Evolutionary conservation across 1,140 invertebrate species (phyloP), one percentile per base, ranked within the genome.

Genomic region (Nephila pilipes): DNA sequence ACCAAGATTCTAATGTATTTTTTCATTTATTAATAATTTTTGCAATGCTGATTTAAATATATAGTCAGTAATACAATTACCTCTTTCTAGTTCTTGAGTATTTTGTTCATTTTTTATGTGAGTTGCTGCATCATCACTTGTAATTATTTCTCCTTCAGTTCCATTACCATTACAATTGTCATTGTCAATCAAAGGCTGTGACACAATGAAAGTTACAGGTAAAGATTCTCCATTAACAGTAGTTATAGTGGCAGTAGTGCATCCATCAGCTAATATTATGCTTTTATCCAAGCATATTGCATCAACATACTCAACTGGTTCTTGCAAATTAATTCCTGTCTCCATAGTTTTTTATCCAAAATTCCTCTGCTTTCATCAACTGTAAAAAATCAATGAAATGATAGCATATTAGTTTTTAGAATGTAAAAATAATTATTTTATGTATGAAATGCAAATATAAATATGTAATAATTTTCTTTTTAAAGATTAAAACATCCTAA

Each of bases 121-220:
- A 36, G 16, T 65, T 20, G 58, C 22, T 16, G 38, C 63, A 92
- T 38, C 18, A n/a, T 75, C 60, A 46, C 46, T 38, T 32, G 36
- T 57, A 22, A 80, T 54, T n/a, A 58, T 65, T 38, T 75, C 63
- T 80, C 85, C 60, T 18, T 87, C 54, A 18, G 65, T 10, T 38
- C 65, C 20, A 16, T 32, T 60, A 46, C 6, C 2, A 10, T n/a
- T n/a, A 60, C 38, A 16, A 36, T 38, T 85, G 55, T n/a, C 10
- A 55, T 69, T 63, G 22, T 87, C 60, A n/a, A 29, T 22, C 8
- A 87, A 57, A 12, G 69, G 83, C 14, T 87, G 90, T 1, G 91
- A 93, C 32, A 93, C 91, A 75, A 93, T 93, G 63, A 93, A 93
- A 29, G 91, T 93, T 12, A 93, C 63, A 25, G 91, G 91, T 20